Evolutionary conservation across 2,113 vertebrate genomes (phyloP).

Genomic region (Sula dactylatra): DNA sequence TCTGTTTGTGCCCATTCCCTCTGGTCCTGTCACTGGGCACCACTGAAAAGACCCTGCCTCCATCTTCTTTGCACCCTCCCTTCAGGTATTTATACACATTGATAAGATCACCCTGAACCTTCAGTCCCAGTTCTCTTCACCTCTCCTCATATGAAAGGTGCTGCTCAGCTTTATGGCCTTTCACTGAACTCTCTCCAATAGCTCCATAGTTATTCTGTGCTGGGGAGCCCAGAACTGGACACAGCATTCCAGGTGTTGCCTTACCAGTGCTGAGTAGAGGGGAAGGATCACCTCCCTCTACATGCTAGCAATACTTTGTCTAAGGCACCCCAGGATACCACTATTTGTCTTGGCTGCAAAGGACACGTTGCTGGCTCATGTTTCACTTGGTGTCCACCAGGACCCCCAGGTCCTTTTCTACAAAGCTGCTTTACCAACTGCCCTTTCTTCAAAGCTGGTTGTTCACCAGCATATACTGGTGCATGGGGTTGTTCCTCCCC

Average conservation of each 20-base stretch:
- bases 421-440: neutral
- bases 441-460: neutral
- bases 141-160: neutral
- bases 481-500: neutral
- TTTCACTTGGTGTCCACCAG: neutral
- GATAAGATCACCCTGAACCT: neutral
- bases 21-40: neutral
- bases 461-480: neutral
- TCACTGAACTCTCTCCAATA: neutral
- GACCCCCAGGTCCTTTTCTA: neutral
- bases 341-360: neutral
- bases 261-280: neutral
- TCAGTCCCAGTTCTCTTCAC: neutral
- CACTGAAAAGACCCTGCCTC: neutral
- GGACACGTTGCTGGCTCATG: neutral
- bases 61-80: neutral
- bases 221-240: neutral
- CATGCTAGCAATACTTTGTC: neutral
- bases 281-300: neutral
- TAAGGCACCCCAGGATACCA: neutral
- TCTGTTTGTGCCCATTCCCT: neutral
- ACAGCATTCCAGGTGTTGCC: neutral
- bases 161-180: neutral
- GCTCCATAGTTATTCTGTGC: neutral
- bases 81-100: neutral